phyloP scores from a whole-genome alignment of 2,797 vertebrate genomes.

The Moxostoma hubbsi region DNA sequence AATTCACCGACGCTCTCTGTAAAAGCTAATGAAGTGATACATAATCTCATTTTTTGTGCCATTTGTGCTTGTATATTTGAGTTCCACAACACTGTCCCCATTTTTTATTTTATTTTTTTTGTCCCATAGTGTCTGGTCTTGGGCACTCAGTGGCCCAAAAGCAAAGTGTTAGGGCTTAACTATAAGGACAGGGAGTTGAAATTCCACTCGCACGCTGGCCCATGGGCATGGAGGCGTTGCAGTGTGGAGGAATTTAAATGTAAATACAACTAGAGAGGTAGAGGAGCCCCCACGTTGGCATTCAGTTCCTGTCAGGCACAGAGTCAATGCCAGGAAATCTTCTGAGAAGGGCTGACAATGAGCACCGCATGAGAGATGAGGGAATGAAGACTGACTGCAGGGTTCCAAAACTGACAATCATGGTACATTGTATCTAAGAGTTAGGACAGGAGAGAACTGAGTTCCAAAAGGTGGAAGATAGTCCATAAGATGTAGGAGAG shows the following conservation, averaged over 20 bases:
- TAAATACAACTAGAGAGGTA: slow-evolving; percentile 65
- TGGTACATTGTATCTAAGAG: slow-evolving; percentile 22
- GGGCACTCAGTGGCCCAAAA: background rate
- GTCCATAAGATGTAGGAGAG: background rate
- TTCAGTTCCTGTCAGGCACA: slow-evolving; percentile 64
- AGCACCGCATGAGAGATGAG: slow-evolving; percentile 54
- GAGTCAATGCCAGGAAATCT: slow-evolving; percentile 63
- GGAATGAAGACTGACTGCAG: slow-evolving; percentile 47
- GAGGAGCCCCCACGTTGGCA: slow-evolving; percentile 68
- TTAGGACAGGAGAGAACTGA: background rate
- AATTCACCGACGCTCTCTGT: background rate
- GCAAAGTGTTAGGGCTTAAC: slow-evolving; percentile 21
- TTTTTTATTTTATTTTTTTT: too few species aligned
- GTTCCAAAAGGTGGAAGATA: background rate
- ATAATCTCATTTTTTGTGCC: slow-evolving; percentile 20
- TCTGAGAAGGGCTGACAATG: slow-evolving; percentile 64
- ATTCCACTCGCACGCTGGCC: slow-evolving; percentile 58
- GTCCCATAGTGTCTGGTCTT: background rate
- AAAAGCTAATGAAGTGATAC: slow-evolving; percentile 1
- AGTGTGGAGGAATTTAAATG: slow-evolving; percentile 74
- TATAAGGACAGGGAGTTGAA: slow-evolving; percentile 50
- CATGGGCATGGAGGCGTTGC: slow-evolving; percentile 39
- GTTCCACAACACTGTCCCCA: too few species aligned
- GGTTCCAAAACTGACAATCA: slow-evolving; percentile 42
- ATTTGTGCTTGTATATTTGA: background rate